These are phyloP conservation scores for Geophilus truncorum DNA, from an alignment of 2,888 invertebrate species.

Conservation along the genomic window DNA sequence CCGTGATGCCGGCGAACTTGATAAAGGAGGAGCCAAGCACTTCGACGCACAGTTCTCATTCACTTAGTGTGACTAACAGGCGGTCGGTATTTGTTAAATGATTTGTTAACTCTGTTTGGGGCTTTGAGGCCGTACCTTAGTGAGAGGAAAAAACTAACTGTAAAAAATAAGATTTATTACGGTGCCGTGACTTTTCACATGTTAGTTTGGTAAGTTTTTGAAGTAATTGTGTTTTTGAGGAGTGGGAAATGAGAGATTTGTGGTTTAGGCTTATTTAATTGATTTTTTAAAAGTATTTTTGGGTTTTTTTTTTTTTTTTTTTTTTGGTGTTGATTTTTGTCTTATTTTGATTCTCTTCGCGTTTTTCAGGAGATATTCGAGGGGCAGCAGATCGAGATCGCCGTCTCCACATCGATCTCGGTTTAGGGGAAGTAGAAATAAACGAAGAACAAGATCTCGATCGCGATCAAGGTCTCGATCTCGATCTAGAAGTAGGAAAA, in stretches of 20 bases:
- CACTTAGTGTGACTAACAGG: conserved; percentile 31
- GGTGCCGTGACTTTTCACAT: not conserved
- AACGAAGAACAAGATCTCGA: not conserved
- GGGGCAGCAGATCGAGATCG: conserved; percentile 36
- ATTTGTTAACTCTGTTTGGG: conserved; percentile 28
- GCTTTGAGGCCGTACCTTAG: conserved; percentile 19
- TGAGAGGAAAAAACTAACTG: not conserved
- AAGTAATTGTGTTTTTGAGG: too few relatives aligned
- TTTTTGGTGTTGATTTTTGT: too few relatives aligned
- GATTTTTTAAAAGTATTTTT: too few relatives aligned
- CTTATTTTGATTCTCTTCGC: too few relatives aligned
- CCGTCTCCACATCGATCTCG: not conserved
- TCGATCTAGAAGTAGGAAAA: not conserved
- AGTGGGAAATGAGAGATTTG: too few relatives aligned
- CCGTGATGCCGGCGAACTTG: not conserved
- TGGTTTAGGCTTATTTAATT: too few relatives aligned
- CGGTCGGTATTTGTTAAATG: conserved; percentile 35
- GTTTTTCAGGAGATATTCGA: conserved; percentile 35
- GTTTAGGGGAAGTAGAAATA: not conserved
- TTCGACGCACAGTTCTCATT: conserved; percentile 23
- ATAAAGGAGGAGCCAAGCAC: not conserved
- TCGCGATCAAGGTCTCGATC: not conserved
- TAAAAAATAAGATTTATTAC: not conserved
- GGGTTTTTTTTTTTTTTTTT: too few relatives aligned
- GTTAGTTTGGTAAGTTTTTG: not conserved